Percentiles rank a stretch among this genome's conserved stretches.
Evolutionary conservation across 2,797 vertebrate species (phyloP).

Genomic region (Hirundo rustica): DNA sequence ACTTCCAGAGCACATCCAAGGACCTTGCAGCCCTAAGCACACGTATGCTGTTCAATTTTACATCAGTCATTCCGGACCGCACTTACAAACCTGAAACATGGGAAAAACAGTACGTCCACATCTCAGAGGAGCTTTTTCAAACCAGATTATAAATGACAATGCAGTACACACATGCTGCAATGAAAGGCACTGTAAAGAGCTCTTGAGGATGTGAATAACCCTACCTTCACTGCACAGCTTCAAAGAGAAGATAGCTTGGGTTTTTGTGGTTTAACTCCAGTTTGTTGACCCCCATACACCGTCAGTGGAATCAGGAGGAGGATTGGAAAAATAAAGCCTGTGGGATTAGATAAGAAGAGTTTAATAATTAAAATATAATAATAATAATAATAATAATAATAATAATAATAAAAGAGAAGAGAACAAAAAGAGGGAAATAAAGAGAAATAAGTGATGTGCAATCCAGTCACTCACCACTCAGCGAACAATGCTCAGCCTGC

Average conservation of each 20-base stretch:
- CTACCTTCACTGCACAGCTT: neutral
- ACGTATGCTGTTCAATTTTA: fast-evolving
- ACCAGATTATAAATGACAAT: neutral
- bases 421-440: neutral
- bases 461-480: neutral
- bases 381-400: neutral
- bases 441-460: neutral
- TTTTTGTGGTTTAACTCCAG: neutral
- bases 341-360: neutral
- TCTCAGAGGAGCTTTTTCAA: neutral
- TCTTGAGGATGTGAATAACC: neutral
- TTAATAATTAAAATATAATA: neutral
- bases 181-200: neutral
- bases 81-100: neutral
- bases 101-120: neutral
- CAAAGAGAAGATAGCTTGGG: neutral
- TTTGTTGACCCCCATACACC: neutral
- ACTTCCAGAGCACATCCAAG: neutral
- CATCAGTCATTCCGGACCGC: neutral
- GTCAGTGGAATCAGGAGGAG: neutral
- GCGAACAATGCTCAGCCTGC: neutral
- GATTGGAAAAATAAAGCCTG: neutral
- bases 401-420: neutral
- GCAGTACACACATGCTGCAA: neutral
- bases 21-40: neutral